Percentiles rank a stretch among this genome's conserved stretches.
These are phyloP conservation scores for Eupithecia dodoneata DNA, from an alignment of 2,888 invertebrate genomes.

Conservation along the genomic window DNA sequence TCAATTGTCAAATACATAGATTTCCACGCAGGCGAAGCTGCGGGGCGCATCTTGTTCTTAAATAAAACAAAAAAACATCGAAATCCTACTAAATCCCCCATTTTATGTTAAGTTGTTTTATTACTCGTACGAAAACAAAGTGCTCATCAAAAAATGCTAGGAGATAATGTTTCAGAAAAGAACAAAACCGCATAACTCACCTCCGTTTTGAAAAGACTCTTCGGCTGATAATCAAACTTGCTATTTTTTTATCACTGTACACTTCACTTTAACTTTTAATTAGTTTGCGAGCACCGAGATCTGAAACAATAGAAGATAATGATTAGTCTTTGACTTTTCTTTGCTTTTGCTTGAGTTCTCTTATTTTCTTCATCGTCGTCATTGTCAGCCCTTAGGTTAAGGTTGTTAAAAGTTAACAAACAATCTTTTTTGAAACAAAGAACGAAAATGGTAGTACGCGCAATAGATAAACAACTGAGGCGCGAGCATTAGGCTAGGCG, in stretches of 20 bases:
- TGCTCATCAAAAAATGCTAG: not conserved
- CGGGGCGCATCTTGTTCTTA: too few species aligned
- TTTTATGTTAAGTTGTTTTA: too few species aligned
- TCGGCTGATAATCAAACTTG: conserved; percentile 29
- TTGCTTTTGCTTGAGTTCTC: too few species aligned
- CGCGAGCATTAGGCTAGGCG: too few species aligned
- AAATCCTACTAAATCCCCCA: not conserved
- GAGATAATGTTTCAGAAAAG: not conserved
- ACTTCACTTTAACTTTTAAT: conserved; percentile 33
- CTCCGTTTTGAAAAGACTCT: conserved; percentile 32
- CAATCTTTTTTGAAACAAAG: too few species aligned
- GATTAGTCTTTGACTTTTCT: not conserved
- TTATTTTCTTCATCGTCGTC: too few species aligned
- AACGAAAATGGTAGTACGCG: too few species aligned
- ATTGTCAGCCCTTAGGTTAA: too few species aligned
- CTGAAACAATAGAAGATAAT: conserved; percentile 29
- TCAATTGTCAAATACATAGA: too few species aligned
- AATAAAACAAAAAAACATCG: not conserved
- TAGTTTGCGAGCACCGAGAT: conserved; percentile 25
- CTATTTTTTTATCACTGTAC: conserved; percentile 33
- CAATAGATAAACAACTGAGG: too few species aligned
- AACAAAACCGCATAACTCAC: conserved; percentile 20
- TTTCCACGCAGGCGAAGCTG: too few species aligned
- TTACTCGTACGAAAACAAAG: not conserved
- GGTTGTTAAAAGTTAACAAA: too few species aligned